Conservation (phyloP, 2,888 invertebrate genomes). For the Carabus problematicus region DNA sequence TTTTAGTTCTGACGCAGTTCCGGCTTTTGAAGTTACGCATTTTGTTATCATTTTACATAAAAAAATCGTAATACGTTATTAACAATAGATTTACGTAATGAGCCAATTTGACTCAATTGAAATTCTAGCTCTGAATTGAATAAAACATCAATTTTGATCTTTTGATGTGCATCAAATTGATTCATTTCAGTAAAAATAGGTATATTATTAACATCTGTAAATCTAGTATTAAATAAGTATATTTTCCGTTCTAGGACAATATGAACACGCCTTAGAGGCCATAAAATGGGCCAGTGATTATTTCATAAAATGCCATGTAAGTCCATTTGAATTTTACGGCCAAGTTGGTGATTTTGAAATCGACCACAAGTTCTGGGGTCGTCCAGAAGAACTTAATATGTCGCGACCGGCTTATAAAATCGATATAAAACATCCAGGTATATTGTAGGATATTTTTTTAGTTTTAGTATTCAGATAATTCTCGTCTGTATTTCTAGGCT, state of each 20-base stretch:
- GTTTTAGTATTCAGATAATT: slow-evolving; percentile 10
- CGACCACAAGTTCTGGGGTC: slow-evolving; percentile 68
- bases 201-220: no score
- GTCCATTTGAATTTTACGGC: slow-evolving; percentile 62
- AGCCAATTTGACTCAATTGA: no score
- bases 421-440: slow-evolving; percentile 63
- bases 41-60: not conserved
- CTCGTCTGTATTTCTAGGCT: slow-evolving; percentile 54
- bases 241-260: slow-evolving; percentile 54
- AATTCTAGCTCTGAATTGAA: no score
- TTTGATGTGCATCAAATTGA: no score
- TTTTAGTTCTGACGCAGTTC: no score
- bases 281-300: slow-evolving; percentile 69
- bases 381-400: slow-evolving; percentile 68
- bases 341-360: slow-evolving; percentile 65
- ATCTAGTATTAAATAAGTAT: not conserved
- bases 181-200: no score
- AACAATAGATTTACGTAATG: no score
- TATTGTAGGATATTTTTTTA: no score
- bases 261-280: slow-evolving; percentile 58
- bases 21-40: no score
- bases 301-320: slow-evolving; percentile 65
- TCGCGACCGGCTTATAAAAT: slow-evolving; percentile 66
- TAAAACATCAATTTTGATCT: no score
- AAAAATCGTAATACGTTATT: no score